phyloP scores from a whole-genome alignment of 2,888 invertebrate species.

The Cephus pygmeus region DNA sequence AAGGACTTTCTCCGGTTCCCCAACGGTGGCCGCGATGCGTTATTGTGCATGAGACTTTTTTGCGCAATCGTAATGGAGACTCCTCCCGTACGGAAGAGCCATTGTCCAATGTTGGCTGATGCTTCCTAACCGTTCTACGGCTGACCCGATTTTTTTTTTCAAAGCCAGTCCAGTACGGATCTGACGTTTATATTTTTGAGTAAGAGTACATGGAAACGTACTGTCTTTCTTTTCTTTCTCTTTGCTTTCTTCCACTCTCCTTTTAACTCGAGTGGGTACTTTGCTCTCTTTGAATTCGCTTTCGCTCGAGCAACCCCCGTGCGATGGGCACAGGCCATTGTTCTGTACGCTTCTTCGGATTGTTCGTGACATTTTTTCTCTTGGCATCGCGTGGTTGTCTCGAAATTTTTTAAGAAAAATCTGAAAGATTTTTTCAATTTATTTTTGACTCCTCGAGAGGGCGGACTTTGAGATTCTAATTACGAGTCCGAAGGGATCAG shows the following conservation, averaged over 20 bases:
- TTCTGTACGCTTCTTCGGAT: background rate
- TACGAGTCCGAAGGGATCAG: background rate
- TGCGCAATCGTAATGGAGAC: constrained; percentile 9
- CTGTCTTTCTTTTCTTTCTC: background rate
- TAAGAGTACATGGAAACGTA: background rate
- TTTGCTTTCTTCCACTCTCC: background rate
- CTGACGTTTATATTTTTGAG: background rate
- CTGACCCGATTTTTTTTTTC: constrained; percentile 34
- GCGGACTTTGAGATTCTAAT: background rate
- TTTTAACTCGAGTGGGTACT: background rate
- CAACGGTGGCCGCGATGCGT: constrained; percentile 24
- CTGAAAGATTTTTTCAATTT: background rate
- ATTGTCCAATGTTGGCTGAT: background rate
- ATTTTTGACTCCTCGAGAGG: background rate
- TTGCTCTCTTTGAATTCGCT: background rate
- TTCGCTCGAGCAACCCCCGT: background rate
- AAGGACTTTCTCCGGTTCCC: background rate
- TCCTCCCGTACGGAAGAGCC: background rate
- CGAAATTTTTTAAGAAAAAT: background rate
- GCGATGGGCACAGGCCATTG: background rate
- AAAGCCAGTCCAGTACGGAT: background rate
- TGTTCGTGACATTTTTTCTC: background rate
- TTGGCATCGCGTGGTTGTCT: background rate
- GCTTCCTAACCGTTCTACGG: constrained; percentile 27
- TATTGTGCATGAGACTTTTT: constrained; percentile 37